Evolutionary conservation across 2,888 invertebrate genomes (phyloP), one percentile per base, ranked within the genome.

Genomic region (Agriopis marginaria): DNA sequence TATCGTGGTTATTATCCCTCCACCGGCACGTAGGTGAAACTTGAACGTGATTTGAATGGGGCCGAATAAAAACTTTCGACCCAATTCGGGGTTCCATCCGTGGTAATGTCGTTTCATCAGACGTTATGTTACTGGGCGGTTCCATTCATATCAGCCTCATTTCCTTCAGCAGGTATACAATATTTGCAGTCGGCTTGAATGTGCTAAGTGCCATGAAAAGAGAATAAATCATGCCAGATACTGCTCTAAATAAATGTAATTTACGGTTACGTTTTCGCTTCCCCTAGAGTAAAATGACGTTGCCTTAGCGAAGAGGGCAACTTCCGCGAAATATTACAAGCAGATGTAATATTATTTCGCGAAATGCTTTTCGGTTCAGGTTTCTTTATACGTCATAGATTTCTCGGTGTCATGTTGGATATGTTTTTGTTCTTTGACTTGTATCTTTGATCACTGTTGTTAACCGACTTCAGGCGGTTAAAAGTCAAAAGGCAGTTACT

Each of bases 171-270:
- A 71, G 67, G 71, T 68, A 67, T 66, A 71, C 63, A 71, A 71
- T 65, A 71, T 66, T 68, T 68, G 63, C 66, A 78, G 78, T 70
- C 78, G 78, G 75, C 77, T 79, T 80, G 81, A 81, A 85, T 81
- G 82, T 81, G 84, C 80, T 84, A 86, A 86, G 85, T 83, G 83
- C 84, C 85, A 84, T 83, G 82, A 86, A 88, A 85, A 85, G 80
- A 75, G 81, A 85, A 89, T 89, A 89, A 87, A 89, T 87, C 87
- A 88, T 84, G 81, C 81, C 83, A 84, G 86, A 86, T 86, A 86
- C 84, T 86, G 85, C 82, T 85, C 81, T 86, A 87, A 87, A 87
- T 89, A 87, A 87, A 87, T 81, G 85, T 86, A 87, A 88, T 87
- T 87, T 86, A 88, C 85, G 84, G 83, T 83, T 82, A 84, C 88